These are phyloP conservation scores for Gisinianus flammeolus DNA, from an alignment of 2,888 invertebrate genomes.

Conservation along the genomic window DNA sequence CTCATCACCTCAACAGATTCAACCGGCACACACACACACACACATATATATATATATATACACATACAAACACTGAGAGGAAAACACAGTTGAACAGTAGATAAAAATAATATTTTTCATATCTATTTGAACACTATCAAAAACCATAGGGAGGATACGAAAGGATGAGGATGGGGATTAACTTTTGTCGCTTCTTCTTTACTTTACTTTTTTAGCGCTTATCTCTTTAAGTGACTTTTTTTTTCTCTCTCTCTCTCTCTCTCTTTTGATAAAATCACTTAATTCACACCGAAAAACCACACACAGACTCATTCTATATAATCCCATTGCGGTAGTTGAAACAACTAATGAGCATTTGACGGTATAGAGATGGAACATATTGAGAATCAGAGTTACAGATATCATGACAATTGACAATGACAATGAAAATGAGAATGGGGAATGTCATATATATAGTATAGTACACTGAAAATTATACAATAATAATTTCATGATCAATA, in stretches of 20 bases:
- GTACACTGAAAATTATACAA: too few relatives aligned
- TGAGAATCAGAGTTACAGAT: too few relatives aligned
- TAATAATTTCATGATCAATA: neutral
- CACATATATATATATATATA: neutral
- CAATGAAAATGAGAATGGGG: too few relatives aligned
- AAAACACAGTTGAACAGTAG: too few relatives aligned
- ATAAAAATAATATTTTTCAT: too few relatives aligned
- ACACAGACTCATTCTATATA: neutral
- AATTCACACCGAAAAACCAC: neutral
- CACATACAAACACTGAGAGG: neutral
- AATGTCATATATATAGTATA: too few relatives aligned
- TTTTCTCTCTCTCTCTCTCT: neutral
- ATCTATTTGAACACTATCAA: neutral
- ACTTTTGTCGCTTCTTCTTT: neutral
- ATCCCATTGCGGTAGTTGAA: neutral
- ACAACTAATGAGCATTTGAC: neutral
- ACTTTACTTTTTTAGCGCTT: neutral
- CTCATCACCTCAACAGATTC: slow-evolving; percentile 7
- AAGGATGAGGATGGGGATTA: neutral
- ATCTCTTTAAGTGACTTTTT: too few relatives aligned
- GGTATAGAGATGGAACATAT: too few relatives aligned
- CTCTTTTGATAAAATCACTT: neutral
- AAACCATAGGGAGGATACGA: neutral
- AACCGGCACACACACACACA: neutral
- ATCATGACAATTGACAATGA: too few relatives aligned